phyloP scores from a whole-genome alignment of 2,888 invertebrate genomes.

The Stenotaenia linearis region DNA sequence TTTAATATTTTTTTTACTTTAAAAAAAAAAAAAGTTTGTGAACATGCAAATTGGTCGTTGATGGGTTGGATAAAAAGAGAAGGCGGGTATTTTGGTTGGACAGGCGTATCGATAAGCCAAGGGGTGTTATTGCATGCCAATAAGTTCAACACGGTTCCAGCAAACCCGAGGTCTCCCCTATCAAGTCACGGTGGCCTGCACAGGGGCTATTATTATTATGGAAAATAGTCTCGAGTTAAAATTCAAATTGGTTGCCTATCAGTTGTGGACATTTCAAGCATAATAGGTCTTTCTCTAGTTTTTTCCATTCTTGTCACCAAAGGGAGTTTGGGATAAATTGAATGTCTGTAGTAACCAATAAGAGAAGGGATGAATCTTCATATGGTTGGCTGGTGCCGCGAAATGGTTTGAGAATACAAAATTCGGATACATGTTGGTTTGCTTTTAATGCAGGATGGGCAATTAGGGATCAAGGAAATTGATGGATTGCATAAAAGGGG shows the following conservation, averaged over 20 bases:
- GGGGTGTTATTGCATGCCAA: slow-evolving; percentile 26
- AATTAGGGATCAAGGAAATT: background rate
- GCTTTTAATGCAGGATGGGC: background rate
- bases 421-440: background rate
- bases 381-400: background rate
- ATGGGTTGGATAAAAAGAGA: background rate
- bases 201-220: slow-evolving; percentile 9
- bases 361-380: background rate
- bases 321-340: slow-evolving; percentile 10
- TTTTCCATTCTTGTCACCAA: slow-evolving; percentile 13
- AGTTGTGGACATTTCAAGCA: slow-evolving; percentile 7
- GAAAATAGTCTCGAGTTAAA: slow-evolving; percentile 15
- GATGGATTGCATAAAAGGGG: background rate
- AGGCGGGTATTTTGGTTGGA: slow-evolving; percentile 2
- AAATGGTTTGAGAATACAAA: background rate
- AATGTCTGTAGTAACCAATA: slow-evolving; percentile 2
- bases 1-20: too few species aligned
- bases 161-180: slow-evolving; percentile 10
- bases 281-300: slow-evolving; percentile 8
- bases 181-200: slow-evolving; percentile 23
- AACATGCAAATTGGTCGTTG: background rate
- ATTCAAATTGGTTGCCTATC: slow-evolving; percentile 23
- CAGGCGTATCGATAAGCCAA: slow-evolving; percentile 18
- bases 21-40: background rate
- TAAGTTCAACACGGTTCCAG: slow-evolving; percentile 1